Percentiles rank a stretch among this genome's conserved stretches.
Conservation (phyloP, 2,113 vertebrate genomes). For the Lepidothrix coronata region DNA sequence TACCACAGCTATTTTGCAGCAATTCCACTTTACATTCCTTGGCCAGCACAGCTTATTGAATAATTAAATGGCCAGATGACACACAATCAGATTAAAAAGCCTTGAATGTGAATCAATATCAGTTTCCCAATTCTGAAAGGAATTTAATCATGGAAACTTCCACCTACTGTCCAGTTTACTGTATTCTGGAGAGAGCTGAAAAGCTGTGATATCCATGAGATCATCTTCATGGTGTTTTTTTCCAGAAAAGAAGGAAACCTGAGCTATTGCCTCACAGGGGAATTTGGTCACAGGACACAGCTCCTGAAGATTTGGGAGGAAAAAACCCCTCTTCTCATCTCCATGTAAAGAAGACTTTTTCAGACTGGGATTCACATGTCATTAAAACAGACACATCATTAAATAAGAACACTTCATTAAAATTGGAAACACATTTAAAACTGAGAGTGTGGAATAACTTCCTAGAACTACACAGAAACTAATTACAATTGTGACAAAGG, state of each 20-base stretch:
- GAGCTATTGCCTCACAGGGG: neutral
- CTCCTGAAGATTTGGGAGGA: neutral
- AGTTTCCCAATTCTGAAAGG: constrained; percentile 12
- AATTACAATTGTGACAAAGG: neutral
- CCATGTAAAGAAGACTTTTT: neutral
- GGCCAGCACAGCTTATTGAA: neutral
- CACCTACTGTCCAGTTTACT: neutral
- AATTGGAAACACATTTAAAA: neutral
- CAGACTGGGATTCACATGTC: neutral
- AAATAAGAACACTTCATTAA: neutral
- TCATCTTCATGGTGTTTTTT: neutral
- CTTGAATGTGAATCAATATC: constrained; percentile 10
- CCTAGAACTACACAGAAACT: neutral
- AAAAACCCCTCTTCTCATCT: neutral
- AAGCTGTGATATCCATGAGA: neutral
- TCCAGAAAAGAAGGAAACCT: constrained; percentile 1
- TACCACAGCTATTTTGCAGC: neutral
- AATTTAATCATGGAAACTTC: neutral
- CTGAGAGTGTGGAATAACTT: neutral
- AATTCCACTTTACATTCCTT: constrained; percentile 5
- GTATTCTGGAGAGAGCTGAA: neutral
- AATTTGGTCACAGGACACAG: neutral
- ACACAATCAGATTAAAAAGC: neutral
- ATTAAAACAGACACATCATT: constrained; percentile 1
- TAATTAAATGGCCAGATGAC: constrained; percentile 21